phyloP scores from a whole-genome alignment of 2,797 vertebrate genomes.

The Etheostoma nigrum region DNA sequence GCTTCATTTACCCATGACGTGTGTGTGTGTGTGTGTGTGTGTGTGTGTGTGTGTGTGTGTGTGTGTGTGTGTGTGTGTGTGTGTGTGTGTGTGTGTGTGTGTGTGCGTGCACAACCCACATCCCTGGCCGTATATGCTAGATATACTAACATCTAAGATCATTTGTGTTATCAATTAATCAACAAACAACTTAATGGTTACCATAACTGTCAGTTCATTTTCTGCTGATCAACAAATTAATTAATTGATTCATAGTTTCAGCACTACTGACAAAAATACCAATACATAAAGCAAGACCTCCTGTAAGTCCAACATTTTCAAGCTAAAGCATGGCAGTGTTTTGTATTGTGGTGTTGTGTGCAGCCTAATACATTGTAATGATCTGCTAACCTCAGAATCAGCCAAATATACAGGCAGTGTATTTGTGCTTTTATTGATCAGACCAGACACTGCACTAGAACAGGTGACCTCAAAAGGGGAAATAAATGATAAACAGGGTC shows the following conservation, averaged over 20 bases:
- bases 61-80: no score
- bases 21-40: not conserved
- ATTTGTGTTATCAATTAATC: not conserved
- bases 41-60: no score
- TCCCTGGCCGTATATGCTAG: not conserved
- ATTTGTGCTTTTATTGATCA: constrained; percentile 23
- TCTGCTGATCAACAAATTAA: not conserved
- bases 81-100: no score
- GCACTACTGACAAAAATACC: not conserved
- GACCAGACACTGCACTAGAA: constrained; percentile 5
- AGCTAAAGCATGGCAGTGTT: not conserved
- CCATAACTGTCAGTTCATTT: not conserved
- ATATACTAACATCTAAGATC: not conserved
- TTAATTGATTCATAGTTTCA: not conserved
- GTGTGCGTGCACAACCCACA: not conserved
- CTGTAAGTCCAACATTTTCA: not conserved
- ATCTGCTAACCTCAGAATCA: constrained; percentile 22
- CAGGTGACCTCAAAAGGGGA: constrained; percentile 19
- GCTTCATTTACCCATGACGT: constrained; percentile 40
- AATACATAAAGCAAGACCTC: not conserved
- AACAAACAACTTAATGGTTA: not conserved
- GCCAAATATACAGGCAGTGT: not conserved
- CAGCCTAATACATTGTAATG: not conserved
- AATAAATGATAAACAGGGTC: constrained; percentile 39
- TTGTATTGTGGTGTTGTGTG: not conserved